Conservation (phyloP, 2,888 invertebrate species). For the Drosophila anomalata region DNA sequence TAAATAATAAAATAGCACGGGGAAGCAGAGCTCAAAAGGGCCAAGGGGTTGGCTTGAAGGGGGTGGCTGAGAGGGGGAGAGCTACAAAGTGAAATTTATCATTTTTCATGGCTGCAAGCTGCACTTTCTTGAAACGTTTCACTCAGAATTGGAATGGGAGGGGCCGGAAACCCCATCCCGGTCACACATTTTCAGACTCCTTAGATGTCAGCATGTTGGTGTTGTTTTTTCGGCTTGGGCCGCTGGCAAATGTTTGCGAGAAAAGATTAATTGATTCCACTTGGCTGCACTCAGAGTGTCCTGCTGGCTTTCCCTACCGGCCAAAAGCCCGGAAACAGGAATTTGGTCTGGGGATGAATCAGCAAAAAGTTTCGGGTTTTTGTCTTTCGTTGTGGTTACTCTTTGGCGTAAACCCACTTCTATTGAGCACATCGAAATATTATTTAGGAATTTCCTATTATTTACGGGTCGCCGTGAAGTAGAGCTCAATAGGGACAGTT, state of each 20-base stretch:
- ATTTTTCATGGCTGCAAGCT: constrained; percentile 79
- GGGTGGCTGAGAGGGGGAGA: constrained; percentile 13
- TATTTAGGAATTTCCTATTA: neutral
- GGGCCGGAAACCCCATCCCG: constrained; percentile 2
- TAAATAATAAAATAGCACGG: constrained; percentile 73
- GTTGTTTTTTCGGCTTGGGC: constrained; percentile 45
- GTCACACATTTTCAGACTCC: constrained; percentile 73
- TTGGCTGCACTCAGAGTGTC: constrained; percentile 75
- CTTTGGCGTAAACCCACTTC: neutral
- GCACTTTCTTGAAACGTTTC: constrained; percentile 80
- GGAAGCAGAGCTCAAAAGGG: constrained; percentile 31
- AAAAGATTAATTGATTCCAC: constrained; percentile 80
- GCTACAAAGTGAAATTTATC: constrained; percentile 76
- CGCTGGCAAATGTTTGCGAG: constrained; percentile 76
- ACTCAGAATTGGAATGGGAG: constrained; percentile 57
- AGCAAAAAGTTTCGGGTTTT: constrained; percentile 1
- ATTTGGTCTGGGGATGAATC: neutral
- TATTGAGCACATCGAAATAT: neutral
- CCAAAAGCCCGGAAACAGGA: neutral
- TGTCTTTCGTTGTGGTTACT: neutral
- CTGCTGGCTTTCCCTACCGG: constrained; percentile 40
- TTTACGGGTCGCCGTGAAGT: neutral
- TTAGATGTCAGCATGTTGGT: constrained; percentile 64
- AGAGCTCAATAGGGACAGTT: neutral
- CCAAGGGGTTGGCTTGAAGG: neutral